Base-by-base conservation (phyloP, 2,113 vertebrate genomes). In the Dipodomys spectabilis region DNA sequence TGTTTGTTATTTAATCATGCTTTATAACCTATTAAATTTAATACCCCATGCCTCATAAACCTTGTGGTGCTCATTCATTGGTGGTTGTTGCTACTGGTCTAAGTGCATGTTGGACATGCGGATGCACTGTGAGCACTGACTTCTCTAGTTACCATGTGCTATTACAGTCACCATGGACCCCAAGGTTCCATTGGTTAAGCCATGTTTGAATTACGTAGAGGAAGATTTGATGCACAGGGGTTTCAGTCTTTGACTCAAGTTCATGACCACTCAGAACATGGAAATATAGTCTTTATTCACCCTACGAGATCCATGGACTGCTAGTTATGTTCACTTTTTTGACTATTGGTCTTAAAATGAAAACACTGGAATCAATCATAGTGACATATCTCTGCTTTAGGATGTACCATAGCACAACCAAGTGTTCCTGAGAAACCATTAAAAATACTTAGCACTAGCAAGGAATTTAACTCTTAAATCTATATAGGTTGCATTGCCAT, bases 1-100 rank as follows among this genome's bases (percentile, higher is more conserved):
- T 91, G 60, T 96, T 93, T 97, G 96, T 96, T 95, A 97, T 97
- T 97, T 97, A 97, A 95, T 96, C 96, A 92, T 91, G 69, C 89
- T 96, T 98, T 97, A 97, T 95, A 95, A 96, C 95, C 97, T 97
- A 95, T 97, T 96, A 97, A 97, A 97, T 97, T 45, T 97, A 97
- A 98, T 96, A 96, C 93, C 74, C 86, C 94, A 53, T 96, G 97
- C 72, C 95, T 95, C 95, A 93, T 86, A 95, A 97, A 96, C 19
- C 12, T 92, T 39, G 53, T 75, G 82, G 74, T 93, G 75, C 82
- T 95, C 78, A 95, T 96, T 91, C 90, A 81, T 88, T 92, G 85
- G 62, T 82, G 28, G 78, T 94, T 95, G 65, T 94, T 93, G 73
- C 78, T 93, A 4, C 92, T 90, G 93, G 84, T 85, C 53, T 90